Evolutionary conservation across 1,140 invertebrate genomes (phyloP).

Genomic region (Diploscapter pachys): DNA sequence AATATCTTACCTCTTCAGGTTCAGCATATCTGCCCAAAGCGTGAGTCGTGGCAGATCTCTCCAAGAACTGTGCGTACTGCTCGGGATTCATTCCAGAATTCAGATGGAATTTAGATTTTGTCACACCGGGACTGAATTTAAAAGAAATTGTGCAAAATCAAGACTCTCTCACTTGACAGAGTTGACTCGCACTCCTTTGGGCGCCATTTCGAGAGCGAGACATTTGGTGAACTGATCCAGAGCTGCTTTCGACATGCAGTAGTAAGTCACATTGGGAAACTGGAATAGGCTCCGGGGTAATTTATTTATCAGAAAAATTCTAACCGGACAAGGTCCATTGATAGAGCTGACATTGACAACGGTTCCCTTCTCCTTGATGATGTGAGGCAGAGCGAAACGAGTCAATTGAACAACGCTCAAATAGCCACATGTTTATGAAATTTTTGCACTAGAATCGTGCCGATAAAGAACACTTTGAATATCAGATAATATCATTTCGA

Average conservation of each 20-base stretch:
- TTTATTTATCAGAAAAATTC: background rate
- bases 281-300: constrained; percentile 31
- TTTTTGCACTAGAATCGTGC: too few species aligned
- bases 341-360: constrained; percentile 89
- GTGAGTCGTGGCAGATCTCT: constrained; percentile 64
- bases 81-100: constrained; percentile 72
- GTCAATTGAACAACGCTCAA: constrained; percentile 70
- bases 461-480: too few species aligned
- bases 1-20: constrained; percentile 59
- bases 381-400: constrained; percentile 77
- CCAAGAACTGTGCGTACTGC: constrained; percentile 67
- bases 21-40: constrained; percentile 63
- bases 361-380: constrained; percentile 77
- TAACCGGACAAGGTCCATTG: constrained; percentile 72
- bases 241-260: constrained; percentile 60
- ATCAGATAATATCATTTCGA: too few species aligned
- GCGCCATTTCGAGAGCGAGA: constrained; percentile 60
- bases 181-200: constrained; percentile 60
- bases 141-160: background rate
- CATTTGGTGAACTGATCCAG: constrained; percentile 60
- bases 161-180: constrained; percentile 48
- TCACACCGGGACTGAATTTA: constrained; percentile 70
- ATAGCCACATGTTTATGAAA: background rate
- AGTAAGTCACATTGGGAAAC: constrained; percentile 57
- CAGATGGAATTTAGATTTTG: constrained; percentile 74